phyloP scores from a whole-genome alignment of 1,140 invertebrate genomes.

The Drosophila quadrilineata region DNA sequence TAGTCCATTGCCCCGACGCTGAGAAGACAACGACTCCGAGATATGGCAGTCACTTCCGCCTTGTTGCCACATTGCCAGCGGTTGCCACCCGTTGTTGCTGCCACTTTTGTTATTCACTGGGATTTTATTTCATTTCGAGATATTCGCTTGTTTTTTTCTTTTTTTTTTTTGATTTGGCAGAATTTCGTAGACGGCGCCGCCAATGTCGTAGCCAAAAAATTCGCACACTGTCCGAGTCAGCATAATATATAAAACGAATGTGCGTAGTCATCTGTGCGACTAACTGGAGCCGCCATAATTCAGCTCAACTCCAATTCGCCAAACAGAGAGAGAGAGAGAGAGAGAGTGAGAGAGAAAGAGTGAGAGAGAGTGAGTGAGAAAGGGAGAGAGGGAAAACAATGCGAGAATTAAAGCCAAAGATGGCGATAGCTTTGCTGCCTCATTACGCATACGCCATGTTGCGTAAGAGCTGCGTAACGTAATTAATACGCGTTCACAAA shows the following conservation, averaged over 20 bases:
- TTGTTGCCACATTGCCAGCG: conserved; percentile 7
- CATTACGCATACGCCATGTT: conserved; percentile 35
- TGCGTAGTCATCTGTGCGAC: conserved; percentile 67
- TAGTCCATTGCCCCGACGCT: conserved; percentile 35
- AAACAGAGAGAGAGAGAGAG: too few species aligned
- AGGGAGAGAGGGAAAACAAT: too few species aligned
- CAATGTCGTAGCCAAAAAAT: conserved; percentile 34
- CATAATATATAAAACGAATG: conserved; percentile 30
- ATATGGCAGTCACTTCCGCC: conserved; percentile 32
- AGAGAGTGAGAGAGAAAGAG: too few species aligned
- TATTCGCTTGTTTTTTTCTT: neutral
- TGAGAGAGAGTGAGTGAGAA: too few species aligned
- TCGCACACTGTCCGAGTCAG: conserved; percentile 10
- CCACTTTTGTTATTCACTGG: neutral
- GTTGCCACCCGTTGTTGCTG: neutral
- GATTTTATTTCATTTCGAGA: too few species aligned
- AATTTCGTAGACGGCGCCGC: conserved; percentile 30
- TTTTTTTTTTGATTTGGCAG: neutral
- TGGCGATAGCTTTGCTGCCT: conserved; percentile 10
- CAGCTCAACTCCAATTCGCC: too few species aligned
- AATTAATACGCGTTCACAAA: conserved; percentile 3
- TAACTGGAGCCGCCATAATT: conserved; percentile 74
- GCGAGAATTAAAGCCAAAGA: too few species aligned
- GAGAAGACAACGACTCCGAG: conserved; percentile 31
- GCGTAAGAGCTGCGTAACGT: conserved; percentile 29